Base-by-base conservation (phyloP, 2,113 vertebrate species). In the Scomber colias region DNA sequence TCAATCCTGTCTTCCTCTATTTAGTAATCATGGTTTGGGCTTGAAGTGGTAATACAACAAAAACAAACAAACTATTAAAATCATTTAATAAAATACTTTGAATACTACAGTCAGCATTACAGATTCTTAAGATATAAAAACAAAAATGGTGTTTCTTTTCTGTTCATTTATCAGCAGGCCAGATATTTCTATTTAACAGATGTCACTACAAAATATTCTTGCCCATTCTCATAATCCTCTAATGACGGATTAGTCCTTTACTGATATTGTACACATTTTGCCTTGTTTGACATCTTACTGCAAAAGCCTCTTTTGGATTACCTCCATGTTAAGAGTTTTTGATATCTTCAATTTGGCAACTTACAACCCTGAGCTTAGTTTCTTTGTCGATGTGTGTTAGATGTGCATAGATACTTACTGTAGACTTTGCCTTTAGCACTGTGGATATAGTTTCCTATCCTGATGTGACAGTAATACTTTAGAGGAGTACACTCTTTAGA, bases 151-250 rank as follows among this genome's bases (percentile, higher is more conserved):
- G 10, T 27, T 24, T 48, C 65, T 57, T 60, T 15, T 17, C 8
- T 44, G 11, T 64, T 21, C n/a, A 5, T 70, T 59, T 76, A 53
- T 30, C 44, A 82, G 66, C 17, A 76, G 24, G 16, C 71, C 50
- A 64, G 21, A 68, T 68, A 53, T 71, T 82, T 48, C 0, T 77
- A 24, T 50, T 62, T 46, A 62, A 49, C 51, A 82, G 68, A 76
- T 73, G 59, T 76, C 62, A 66, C 17, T 51, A 56, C 48, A 72
- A 60, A 74, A 84, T 55, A 75, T 84, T 79, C 45, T 70, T 77
- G 73, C 17, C 56, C 59, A 17, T 63, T 77, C 19, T 53, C 21
- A 40, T 78, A 84, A 84, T 85, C 82, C 80, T 19, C 15, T 71
- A 54, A 69, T 87, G 78, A 74, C 64, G 65, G 68, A 85, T 77